Conservation (phyloP, 2,113 vertebrate species). For the Petroica traversi region DNA sequence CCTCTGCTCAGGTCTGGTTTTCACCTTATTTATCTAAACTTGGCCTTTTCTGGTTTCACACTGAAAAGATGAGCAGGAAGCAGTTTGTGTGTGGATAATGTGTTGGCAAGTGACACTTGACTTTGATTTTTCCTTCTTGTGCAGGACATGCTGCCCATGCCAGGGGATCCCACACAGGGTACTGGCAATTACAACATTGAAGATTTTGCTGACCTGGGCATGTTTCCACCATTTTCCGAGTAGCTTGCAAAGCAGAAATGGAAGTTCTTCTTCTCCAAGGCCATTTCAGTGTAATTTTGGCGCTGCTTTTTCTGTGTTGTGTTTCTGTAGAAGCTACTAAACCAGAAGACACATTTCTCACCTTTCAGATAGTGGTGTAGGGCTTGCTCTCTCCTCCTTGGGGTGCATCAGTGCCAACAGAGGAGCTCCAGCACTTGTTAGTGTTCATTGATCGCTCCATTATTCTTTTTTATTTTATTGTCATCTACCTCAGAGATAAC, state of each 20-base stretch:
- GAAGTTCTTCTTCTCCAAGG: neutral
- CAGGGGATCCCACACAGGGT: constrained; percentile 95
- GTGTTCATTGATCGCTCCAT: neutral
- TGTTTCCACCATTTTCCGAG: constrained; percentile 98
- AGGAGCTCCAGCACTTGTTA: constrained; percentile 24
- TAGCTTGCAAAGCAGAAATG: constrained; percentile 64
- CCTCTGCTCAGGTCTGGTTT: neutral
- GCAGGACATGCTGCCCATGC: constrained; percentile 98
- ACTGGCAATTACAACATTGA: constrained; percentile 99
- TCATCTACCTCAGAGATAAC: constrained; percentile 49
- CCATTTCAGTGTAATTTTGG: constrained; percentile 12
- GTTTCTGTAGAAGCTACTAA: constrained; percentile 50
- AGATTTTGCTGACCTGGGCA: constrained; percentile 98
- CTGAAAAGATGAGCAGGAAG: neutral
- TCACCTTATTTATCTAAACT: neutral
- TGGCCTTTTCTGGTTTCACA: neutral
- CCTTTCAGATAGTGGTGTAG: constrained; percentile 13
- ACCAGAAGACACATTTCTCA: neutral
- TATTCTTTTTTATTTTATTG: neutral
- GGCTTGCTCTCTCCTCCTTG: constrained; percentile 43
- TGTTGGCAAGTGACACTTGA: neutral
- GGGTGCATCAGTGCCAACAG: neutral
- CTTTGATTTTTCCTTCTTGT: neutral
- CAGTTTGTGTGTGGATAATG: neutral
- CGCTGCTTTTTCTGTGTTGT: constrained; percentile 38